Evolutionary conservation across 2,797 vertebrate genomes (phyloP), one percentile per base, ranked within the genome.

Genomic region (Sebastes wilsoni): DNA sequence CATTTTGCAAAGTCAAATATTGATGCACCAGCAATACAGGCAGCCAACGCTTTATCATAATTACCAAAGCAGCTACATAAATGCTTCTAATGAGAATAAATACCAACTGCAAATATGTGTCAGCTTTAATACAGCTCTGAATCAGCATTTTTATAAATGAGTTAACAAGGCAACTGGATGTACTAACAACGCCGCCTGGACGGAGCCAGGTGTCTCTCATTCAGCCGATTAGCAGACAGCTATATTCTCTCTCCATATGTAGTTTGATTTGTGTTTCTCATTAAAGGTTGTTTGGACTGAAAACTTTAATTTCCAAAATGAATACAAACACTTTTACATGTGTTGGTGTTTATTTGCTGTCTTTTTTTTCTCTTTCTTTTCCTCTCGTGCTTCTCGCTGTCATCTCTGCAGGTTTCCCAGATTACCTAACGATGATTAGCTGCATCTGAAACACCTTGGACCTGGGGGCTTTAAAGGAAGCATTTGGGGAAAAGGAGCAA

Each of bases 1-100:
- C 12, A 81, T 54, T 62, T 52, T 27, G 4, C 23, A 32, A 25
- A 77, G 12, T 66, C 32, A 82, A 69, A 59, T 55, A 66, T 28
- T 80, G 55, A 75, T 62, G 67, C 46, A 12, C 5, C 49, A 18
- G 66, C 64, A 75, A 77, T 30, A 71, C 46, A 54, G 59, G n/a
- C 69, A 64, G 67, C 20, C 70, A 78, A 23, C 61, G 38, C 52
- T 83, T 89, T 13, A 80, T 89, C 76, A 86, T 86, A 79, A 87
- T 89, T 75, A 88, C 60, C 27, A 66, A 67, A 36, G 67, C 67
- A 60, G 69, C 42, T 34, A 42, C 75, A 83, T 75, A 82, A 79
- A 68, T 60, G 55, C 5, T 62, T 82, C 34, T 72, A 81, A 88
- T 90, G 65, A 73, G 81, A 84, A 80, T 22, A 64, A 88, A 86